Percentiles rank a stretch among this genome's conserved stretches.
phyloP scores from a whole-genome alignment of 2,113 vertebrate species.

The Bucco capensis region DNA sequence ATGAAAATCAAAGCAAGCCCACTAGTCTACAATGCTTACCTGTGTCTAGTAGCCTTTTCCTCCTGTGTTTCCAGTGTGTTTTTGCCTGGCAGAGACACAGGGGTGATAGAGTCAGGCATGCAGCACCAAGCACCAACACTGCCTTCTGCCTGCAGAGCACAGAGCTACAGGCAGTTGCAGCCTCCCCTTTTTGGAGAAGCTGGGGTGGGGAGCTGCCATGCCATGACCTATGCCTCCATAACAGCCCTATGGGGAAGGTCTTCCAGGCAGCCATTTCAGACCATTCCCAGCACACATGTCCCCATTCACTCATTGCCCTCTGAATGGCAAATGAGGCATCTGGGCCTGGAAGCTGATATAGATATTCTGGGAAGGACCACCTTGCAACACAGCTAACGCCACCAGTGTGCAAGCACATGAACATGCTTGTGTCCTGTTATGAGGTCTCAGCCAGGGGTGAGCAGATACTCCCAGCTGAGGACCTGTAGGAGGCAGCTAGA shows the following conservation, averaged over 20 bases:
- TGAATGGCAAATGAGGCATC: neutral
- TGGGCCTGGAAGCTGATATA: neutral
- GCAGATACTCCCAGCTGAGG: neutral
- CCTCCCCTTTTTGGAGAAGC: neutral
- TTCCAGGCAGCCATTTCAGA: neutral
- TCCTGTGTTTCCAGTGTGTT: neutral
- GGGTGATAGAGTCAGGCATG: accelerated
- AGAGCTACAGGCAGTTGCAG: neutral
- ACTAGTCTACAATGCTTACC: neutral
- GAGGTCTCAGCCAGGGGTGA: accelerated
- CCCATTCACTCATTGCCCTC: neutral
- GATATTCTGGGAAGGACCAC: neutral
- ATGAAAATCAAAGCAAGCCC: neutral
- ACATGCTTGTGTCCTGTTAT: neutral
- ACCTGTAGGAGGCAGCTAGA: neutral
- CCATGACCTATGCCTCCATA: neutral
- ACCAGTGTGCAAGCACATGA: accelerated
- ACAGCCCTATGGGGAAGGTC: neutral
- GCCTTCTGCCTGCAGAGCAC: neutral
- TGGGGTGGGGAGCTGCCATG: neutral
- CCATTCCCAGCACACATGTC: too few relatives aligned
- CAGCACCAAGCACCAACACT: accelerated
- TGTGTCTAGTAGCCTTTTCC: neutral
- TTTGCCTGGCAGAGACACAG: neutral
- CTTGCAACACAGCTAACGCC: neutral